Evolutionary conservation across 2,113 vertebrate species (phyloP).

Genomic region (Semnornis frantzii): DNA sequence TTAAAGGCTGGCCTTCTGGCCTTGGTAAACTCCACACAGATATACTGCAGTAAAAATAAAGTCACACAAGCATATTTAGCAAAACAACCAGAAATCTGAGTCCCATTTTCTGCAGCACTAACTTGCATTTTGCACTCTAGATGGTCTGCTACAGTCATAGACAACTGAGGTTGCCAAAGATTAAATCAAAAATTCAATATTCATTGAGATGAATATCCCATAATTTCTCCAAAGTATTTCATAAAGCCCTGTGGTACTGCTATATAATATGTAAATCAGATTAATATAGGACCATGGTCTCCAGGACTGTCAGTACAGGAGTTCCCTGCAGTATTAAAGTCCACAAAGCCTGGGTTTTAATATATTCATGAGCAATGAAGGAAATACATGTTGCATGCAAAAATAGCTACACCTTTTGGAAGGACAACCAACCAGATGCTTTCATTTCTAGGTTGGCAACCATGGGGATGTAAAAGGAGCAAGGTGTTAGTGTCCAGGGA

Average conservation of each 20-base stretch:
- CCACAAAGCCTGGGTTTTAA: constrained; percentile 31
- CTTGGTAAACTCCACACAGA: neutral
- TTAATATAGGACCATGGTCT: constrained; percentile 8
- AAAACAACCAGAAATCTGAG: neutral
- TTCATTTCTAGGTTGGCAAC: constrained; percentile 24
- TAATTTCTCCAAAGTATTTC: constrained; percentile 28
- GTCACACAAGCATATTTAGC: neutral
- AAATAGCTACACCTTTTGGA: constrained; percentile 50
- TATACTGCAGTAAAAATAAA: neutral
- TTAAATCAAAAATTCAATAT: neutral
- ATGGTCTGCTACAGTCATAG: neutral
- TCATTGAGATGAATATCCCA: neutral
- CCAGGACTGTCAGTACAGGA: neutral
- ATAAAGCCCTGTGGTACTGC: neutral
- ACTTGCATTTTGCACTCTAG: neutral
- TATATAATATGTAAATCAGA: constrained; percentile 4
- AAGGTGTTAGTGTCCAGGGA: constrained; percentile 55
- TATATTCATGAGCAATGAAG: neutral
- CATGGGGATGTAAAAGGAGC: neutral
- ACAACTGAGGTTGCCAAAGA: neutral
- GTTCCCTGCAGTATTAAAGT: constrained; percentile 39
- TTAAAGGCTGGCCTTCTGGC: neutral
- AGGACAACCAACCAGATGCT: constrained; percentile 57
- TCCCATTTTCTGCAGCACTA: neutral
- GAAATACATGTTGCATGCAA: constrained; percentile 18